Evolutionary conservation across 2,888 invertebrate genomes (phyloP).

Genomic region (Napeogenes sylphis): DNA sequence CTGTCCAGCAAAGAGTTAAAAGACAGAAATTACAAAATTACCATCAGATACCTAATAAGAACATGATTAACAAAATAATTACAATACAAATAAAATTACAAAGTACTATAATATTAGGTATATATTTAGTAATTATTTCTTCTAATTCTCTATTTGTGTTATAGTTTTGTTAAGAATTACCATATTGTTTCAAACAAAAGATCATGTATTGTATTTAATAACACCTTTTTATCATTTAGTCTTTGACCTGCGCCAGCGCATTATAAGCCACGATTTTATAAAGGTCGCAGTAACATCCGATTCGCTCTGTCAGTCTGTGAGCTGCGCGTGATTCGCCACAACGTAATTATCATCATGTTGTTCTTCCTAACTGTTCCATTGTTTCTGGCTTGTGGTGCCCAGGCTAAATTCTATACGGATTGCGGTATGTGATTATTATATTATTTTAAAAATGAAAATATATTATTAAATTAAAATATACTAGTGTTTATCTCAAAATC

Average conservation of each 20-base stretch:
- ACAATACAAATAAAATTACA: too few species aligned
- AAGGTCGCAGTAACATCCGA: conserved; percentile 47
- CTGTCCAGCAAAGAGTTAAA: too few species aligned
- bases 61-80: too few species aligned
- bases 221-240: conserved; percentile 32
- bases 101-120: too few species aligned
- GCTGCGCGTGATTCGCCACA: conserved; percentile 60
- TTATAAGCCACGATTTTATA: conserved; percentile 55
- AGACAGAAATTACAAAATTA: too few species aligned
- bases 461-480: neutral
- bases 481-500: too few species aligned
- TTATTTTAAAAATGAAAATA: neutral
- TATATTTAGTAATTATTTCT: too few species aligned
- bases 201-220: too few species aligned
- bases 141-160: too few species aligned
- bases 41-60: too few species aligned
- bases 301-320: conserved; percentile 46
- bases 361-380: conserved; percentile 49
- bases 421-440: conserved; percentile 51
- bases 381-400: conserved; percentile 52
- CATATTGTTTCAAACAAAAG: too few species aligned
- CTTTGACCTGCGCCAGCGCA: conserved; percentile 66
- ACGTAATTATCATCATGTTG: conserved; percentile 60
- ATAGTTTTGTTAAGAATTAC: too few species aligned
- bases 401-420: conserved; percentile 68